Evolutionary conservation across 1,140 invertebrate genomes (phyloP).

Genomic region (Leptinotarsa lineolata): DNA sequence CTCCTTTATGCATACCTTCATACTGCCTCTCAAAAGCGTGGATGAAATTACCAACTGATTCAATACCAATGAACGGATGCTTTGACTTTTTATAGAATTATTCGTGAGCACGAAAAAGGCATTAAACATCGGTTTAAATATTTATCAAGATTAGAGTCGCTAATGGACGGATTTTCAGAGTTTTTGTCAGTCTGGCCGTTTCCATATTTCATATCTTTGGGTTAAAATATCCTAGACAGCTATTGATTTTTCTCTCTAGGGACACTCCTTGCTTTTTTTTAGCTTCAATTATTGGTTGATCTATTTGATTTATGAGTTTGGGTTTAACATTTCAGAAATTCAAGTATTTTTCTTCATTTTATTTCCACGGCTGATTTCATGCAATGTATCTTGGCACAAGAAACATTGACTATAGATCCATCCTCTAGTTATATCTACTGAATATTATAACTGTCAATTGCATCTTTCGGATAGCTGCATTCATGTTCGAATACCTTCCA

Average conservation of each 20-base stretch:
- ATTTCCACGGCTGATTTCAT: too few species aligned
- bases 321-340: too few species aligned
- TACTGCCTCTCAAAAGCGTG: neutral
- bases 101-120: constrained; percentile 5
- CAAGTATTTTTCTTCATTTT: too few species aligned
- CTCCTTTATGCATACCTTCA: neutral
- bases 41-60: neutral
- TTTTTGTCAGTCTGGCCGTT: neutral
- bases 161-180: neutral
- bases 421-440: too few species aligned
- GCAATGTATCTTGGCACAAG: too few species aligned
- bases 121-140: constrained; percentile 4
- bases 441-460: too few species aligned
- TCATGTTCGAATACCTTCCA: too few species aligned
- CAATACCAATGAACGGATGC: neutral
- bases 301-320: too few species aligned
- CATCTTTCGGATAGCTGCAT: too few species aligned
- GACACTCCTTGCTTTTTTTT: constrained; percentile 12
- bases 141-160: neutral
- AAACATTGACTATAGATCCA: too few species aligned
- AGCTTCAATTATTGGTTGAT: neutral
- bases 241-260: neutral
- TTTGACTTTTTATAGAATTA: neutral
- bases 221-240: neutral
- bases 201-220: neutral